Evolutionary conservation across 2,888 invertebrate species (phyloP), one percentile per base, ranked within the genome.

Genomic region (Anoplius nigerrimus): DNA sequence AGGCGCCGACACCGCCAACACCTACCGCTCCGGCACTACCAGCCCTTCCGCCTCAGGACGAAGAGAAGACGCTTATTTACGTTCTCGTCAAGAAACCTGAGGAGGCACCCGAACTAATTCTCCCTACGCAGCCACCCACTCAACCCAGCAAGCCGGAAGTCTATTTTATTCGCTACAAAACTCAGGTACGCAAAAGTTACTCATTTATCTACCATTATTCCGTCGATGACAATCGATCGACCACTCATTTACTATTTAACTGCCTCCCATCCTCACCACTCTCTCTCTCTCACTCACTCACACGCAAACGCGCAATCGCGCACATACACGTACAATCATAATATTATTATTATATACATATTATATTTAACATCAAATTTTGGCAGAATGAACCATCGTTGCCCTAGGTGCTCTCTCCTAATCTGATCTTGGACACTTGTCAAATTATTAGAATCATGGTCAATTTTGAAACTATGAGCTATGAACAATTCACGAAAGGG

Each of bases 91-190:
- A 96, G 93, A 95, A 95, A 88, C 96, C 95, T 15, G 96, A 96
- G 87, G 94, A 95, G 76, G 94, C 94, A 81, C 95, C 95, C 59
- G 95, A 95, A 67, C 91, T 95, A 71, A 91, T 93, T 53, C 92
- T 96, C 76, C 95, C 96, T 0, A 93, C 95, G 13, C 93, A 94
- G 2, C 93, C 93, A 54, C 95, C 96, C 52, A 96, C 96, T 45
- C 95, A 95, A 85, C 96, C 96, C 55, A 93, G 94, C 91, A 96
- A 96, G 88, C 96, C 96, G 5, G 96, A 96, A 90, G 96, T 96
- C 62, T 96, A 95, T 91, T 96, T 96, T 91, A 96, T 96, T 91
- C 93, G 95, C 90, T 96, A 96, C 90, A 95, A 95, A 90, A 94
- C 94, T 59, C 94, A 94, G 93, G 94, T 94, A 89, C 34, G 34